Evolutionary conservation across 2,113 vertebrate species (phyloP).

Genomic region (Addax nasomaculatus): DNA sequence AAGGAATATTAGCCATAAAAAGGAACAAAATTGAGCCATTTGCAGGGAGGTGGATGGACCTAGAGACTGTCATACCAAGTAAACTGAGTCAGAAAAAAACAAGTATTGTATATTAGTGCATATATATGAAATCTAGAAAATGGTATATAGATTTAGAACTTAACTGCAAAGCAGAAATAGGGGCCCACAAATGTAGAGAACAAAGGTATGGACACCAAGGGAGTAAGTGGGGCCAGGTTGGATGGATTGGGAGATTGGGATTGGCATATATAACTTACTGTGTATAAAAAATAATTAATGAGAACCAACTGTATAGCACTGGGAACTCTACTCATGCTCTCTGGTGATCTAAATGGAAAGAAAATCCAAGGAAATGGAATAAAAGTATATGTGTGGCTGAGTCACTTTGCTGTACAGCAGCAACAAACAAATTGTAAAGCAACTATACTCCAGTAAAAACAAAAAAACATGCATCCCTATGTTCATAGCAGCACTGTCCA

Average conservation of each 20-base stretch:
- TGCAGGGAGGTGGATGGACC: background rate
- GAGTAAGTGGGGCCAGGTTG: background rate
- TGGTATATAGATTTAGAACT: background rate
- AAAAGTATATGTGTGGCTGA: background rate
- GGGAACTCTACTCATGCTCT: background rate
- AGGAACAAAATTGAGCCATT: background rate
- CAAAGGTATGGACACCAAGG: background rate
- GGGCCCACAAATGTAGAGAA: background rate
- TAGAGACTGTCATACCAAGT: background rate
- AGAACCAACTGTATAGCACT: background rate
- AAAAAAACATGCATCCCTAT: background rate
- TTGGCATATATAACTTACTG: background rate
- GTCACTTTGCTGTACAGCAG: background rate
- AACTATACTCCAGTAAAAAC: background rate
- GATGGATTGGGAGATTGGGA: background rate
- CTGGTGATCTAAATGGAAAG: background rate
- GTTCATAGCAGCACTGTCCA: background rate
- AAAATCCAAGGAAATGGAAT: background rate
- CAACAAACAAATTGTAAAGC: background rate
- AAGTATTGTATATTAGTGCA: background rate
- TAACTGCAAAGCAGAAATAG: background rate
- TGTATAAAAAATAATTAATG: background rate
- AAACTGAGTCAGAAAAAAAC: background rate
- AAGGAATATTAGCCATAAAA: background rate
- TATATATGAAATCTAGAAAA: background rate